Base-by-base conservation (phyloP, 2,113 vertebrate genomes). In the Cephalopterus ornatus region DNA sequence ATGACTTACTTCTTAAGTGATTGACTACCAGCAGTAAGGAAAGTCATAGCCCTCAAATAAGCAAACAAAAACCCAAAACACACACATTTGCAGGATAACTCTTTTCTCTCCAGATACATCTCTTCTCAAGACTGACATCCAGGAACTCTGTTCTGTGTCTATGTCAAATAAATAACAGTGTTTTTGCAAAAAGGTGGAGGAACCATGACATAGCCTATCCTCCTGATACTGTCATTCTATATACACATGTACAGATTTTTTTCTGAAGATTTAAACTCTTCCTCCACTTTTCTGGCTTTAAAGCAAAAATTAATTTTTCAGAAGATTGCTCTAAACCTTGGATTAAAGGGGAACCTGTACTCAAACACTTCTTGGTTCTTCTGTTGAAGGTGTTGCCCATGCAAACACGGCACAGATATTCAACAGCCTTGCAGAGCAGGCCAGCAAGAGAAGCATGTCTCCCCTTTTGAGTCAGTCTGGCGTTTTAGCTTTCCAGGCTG, bases 381-480 rank as follows among this genome's bases (percentile, higher is more conserved):
- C 33, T 80, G 35, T 16, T 46, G 30, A 76, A 50, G 20, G 6
- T 50, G 18, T 19, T 84, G 41, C 30, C 12, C 61, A n/a, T 23
- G n/a, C 20, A 70, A 76, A 61, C 19, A 42, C 2, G 14, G 8
- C 28, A 50, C 30, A 53, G 35, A 5, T 47, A 76, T 83, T 73
- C 14, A 66, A 26, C 5, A 68, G 12, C 20, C 11, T 14, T n/a
- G 5, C 26, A 59, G 33, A 80, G 21, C 15, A 50, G 26, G 12
- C 18, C 8, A 10, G 58, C 59, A 12, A 77, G 33, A 14, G 12
- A 78, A 49, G 4, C 4, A 49, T 0, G 0, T 8, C 15, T 49
- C 20, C 14, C 6, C 8, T 72, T 46, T 28, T 1, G 3, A 56
- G 58, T 49, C 71, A 53, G n/a, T 30, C 9, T 41, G 32, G 24